Evolutionary conservation across 2,797 vertebrate species (phyloP).

Genomic region (Gymnoscopelus microlampas): DNA sequence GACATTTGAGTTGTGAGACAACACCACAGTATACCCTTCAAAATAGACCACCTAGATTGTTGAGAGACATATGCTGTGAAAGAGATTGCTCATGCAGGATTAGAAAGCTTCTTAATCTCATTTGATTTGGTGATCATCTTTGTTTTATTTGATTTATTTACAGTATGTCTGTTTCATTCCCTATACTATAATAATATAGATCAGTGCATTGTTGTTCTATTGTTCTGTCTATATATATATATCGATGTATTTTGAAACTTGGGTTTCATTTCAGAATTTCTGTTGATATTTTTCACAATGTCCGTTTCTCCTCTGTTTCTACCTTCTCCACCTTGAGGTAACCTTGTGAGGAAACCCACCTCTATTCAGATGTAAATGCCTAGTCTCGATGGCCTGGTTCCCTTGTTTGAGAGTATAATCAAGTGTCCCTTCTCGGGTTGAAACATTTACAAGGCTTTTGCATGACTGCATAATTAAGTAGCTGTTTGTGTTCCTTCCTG

Average conservation of each 20-base stretch:
- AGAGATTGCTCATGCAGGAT: conserved; percentile 45
- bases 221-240: no score
- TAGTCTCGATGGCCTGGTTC: not conserved
- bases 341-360: not conserved
- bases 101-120: conserved; percentile 43
- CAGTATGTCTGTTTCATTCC: no score
- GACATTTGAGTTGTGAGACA: no score
- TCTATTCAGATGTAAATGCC: conserved; percentile 44
- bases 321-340: not conserved
- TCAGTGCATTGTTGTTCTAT: no score
- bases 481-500: conserved; percentile 8
- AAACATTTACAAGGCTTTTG: conserved; percentile 49
- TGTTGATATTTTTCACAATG: not conserved
- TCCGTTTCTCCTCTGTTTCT: not conserved
- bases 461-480: conserved; percentile 42
- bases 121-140: not conserved
- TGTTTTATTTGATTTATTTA: no score
- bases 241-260: no score
- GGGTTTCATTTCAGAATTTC: not conserved
- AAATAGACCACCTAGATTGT: not conserved
- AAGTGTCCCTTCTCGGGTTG: conserved; percentile 15
- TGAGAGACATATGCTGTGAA: conserved; percentile 28
- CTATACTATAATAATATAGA: no score
- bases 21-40: not conserved
- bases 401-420: conserved; percentile 36